Conservation (phyloP, 1,140 invertebrate genomes). For the Monomorium pharaonis region DNA sequence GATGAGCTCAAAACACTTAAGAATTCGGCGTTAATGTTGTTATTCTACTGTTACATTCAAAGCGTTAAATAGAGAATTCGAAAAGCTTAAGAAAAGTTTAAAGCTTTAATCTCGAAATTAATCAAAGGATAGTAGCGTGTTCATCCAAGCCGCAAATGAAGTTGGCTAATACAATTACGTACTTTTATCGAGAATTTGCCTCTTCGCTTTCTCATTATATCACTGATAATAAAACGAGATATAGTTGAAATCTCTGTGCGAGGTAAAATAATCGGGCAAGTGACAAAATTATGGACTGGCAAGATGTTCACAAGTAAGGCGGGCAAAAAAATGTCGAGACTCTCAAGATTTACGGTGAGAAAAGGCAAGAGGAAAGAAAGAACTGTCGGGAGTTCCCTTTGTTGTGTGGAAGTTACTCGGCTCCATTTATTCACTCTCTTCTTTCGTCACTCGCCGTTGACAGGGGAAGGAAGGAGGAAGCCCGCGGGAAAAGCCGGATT, state of each 20-base stretch:
- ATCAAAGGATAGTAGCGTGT: not conserved
- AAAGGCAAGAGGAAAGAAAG: conserved; percentile 16
- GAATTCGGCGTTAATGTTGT: not conserved
- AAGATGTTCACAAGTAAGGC: conserved; percentile 28
- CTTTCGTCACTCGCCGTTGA: conserved; percentile 48
- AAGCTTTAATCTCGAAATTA: conserved; percentile 51
- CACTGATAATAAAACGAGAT: not conserved
- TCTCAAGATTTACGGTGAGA: conserved; percentile 37
- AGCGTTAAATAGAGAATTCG: conserved; percentile 20
- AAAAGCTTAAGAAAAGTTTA: conserved; percentile 15
- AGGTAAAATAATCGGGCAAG: conserved; percentile 12
- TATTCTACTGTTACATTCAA: not conserved
- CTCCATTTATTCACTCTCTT: conserved; percentile 68
- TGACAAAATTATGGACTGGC: conserved; percentile 41
- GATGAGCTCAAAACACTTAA: not conserved
- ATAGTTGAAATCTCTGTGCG: not conserved
- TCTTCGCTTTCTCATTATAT: conserved; percentile 19
- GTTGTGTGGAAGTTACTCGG: conserved; percentile 58
- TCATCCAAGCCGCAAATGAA: conserved; percentile 34
- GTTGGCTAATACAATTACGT: conserved; percentile 27
- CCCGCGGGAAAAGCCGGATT: conserved; percentile 36
- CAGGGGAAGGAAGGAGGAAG: conserved; percentile 41
- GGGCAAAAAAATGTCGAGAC: conserved; percentile 32
- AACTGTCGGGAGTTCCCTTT: conserved; percentile 46
- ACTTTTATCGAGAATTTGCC: conserved; percentile 6